Evolutionary conservation across 2,888 invertebrate species (phyloP).

Genomic region (Agapetus fuscipes): DNA sequence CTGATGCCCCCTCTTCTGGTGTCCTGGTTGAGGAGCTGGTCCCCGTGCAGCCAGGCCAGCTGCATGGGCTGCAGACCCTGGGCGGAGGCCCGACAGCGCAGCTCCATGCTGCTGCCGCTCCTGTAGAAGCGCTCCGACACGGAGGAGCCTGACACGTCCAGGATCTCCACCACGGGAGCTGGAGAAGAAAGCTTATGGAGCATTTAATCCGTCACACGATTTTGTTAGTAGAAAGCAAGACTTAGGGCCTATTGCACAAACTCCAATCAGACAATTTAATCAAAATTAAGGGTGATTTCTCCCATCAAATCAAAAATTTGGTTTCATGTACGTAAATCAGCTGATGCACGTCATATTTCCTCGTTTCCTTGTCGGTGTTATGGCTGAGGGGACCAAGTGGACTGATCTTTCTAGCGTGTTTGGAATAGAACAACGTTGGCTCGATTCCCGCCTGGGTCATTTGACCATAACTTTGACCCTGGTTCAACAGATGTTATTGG

Average conservation of each 20-base stretch:
- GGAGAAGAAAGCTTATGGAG: not conserved
- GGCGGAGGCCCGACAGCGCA: conserved; percentile 12
- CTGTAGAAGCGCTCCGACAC: conserved; percentile 20
- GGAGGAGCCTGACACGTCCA: conserved; percentile 12
- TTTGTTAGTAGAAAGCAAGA: too few relatives aligned
- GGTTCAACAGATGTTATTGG: too few relatives aligned
- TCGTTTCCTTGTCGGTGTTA: too few relatives aligned
- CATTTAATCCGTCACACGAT: not conserved
- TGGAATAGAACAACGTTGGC: too few relatives aligned
- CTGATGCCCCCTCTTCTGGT: conserved; percentile 54
- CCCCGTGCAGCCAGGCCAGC: conserved; percentile 57
- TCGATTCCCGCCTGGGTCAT: too few relatives aligned
- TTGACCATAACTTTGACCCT: too few relatives aligned
- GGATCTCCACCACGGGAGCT: conserved; percentile 19
- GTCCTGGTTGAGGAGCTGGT: conserved; percentile 53
- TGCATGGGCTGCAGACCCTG: conserved; percentile 28
- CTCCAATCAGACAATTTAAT: not conserved
- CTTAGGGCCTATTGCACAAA: not conserved
- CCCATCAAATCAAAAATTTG: too few relatives aligned
- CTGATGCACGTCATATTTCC: too few relatives aligned
- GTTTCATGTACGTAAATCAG: too few relatives aligned
- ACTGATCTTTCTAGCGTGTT: too few relatives aligned
- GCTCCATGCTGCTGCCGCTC: conserved; percentile 18
- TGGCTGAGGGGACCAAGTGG: too few relatives aligned
- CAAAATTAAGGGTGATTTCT: too few relatives aligned